Evolutionary conservation across 2,888 invertebrate species (phyloP).

Genomic region (Pedicia rivosa): DNA sequence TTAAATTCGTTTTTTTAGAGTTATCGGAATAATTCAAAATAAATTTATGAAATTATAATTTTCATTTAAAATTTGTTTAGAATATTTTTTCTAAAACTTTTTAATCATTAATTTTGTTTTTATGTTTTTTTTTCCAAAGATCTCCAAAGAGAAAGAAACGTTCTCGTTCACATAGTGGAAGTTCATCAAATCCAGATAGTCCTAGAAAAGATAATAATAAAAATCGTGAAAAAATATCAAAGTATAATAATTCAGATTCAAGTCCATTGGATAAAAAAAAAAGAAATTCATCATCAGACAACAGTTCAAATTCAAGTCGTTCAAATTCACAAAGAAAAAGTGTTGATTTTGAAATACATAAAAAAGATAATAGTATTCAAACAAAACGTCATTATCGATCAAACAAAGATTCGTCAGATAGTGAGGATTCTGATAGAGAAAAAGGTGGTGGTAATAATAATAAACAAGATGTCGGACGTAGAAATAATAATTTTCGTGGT

Average conservation of each 20-base stretch:
- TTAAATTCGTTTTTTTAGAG: no score
- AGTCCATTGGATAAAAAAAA: conserved; percentile 1
- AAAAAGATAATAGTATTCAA: conserved; percentile 68
- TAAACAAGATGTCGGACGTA: conserved; percentile 12
- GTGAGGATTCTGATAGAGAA: conserved; percentile 29
- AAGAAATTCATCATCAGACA: conserved; percentile 2
- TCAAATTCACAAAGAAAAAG: conserved; percentile 9
- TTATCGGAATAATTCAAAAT: no score
- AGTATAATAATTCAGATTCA: conserved; percentile 8
- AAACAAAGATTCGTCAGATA: conserved; percentile 64
- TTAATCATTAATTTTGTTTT: background rate
- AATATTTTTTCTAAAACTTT: no score
- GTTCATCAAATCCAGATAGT: conserved; percentile 17
- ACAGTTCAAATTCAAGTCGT: conserved; percentile 4
- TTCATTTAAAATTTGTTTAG: no score
- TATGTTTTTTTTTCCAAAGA: conserved; percentile 8
- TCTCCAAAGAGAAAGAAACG: conserved; percentile 24
- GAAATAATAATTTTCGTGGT: conserved; percentile 12
- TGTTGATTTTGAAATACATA: conserved; percentile 49
- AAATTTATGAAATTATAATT: no score
- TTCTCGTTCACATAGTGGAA: conserved; percentile 18
- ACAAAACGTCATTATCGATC: conserved; percentile 80
- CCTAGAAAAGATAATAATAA: conserved; percentile 21
- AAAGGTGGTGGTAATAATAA: conserved; percentile 14
- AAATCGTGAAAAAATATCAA: no score